A percentile compares a stretch with the other conserved stretches of the same genome.
phyloP scores from a whole-genome alignment of 2,797 vertebrate genomes.

The Eremophila alpestris region DNA sequence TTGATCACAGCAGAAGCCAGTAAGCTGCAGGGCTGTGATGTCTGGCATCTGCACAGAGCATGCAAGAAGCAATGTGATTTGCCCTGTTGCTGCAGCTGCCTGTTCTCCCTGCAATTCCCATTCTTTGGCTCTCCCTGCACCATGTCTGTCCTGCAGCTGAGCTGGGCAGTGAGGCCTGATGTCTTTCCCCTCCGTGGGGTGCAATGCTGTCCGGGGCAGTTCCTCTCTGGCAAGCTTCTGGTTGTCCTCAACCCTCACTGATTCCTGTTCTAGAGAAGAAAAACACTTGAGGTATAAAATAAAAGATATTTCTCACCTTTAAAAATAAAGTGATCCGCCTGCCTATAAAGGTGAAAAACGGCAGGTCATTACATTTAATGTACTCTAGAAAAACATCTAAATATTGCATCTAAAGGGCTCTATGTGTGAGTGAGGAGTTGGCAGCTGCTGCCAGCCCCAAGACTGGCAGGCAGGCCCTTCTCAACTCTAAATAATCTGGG shows the following conservation, averaged over 20 bases:
- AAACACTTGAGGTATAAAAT: not conserved
- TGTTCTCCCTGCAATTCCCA: not conserved
- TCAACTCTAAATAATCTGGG: not conserved
- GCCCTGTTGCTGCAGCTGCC: not conserved
- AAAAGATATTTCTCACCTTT: not conserved
- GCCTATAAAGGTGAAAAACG: not conserved
- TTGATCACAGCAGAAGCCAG: not conserved
- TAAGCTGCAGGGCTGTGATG: not conserved
- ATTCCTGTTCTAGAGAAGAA: not conserved
- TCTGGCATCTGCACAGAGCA: not conserved
- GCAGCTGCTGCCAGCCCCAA: rapidly evolving
- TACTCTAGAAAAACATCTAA: not conserved
- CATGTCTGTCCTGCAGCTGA: rapidly evolving
- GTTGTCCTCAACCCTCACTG: not conserved
- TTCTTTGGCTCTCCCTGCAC: not conserved
- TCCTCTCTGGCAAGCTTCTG: not conserved
- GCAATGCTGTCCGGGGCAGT: not conserved
- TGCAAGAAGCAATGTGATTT: not conserved
- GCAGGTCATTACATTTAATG: rapidly evolving
- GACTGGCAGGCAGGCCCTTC: not conserved
- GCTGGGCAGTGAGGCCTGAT: not conserved
- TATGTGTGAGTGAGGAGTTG: not conserved
- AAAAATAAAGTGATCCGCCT: not conserved
- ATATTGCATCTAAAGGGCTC: not conserved
- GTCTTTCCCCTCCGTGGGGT: not conserved